Percentiles rank a stretch among this genome's conserved stretches.
Evolutionary conservation across 2,113 vertebrate species (phyloP).

Genomic region (Pedionomus torquatus): DNA sequence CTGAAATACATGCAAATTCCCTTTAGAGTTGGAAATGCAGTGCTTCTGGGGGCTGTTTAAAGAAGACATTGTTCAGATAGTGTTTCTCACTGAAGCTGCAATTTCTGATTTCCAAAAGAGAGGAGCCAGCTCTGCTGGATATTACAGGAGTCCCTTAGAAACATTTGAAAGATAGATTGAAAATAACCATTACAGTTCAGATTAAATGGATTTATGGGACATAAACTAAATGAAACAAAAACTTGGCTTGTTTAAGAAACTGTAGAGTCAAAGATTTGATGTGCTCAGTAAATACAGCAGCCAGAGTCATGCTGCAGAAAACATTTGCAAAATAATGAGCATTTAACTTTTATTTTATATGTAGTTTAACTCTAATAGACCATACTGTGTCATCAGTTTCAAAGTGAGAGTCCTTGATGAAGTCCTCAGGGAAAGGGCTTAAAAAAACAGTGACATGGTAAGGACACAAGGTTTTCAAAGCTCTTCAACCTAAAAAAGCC

Average conservation of each 20-base stretch:
- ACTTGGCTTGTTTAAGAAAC: conserved; percentile 3
- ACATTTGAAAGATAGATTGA: conserved; percentile 10
- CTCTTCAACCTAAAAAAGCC: neutral
- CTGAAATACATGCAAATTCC: conserved; percentile 57
- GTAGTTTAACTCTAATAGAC: neutral
- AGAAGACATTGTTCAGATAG: conserved; percentile 33
- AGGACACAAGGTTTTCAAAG: neutral
- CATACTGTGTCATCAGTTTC: neutral
- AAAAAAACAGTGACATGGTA: neutral
- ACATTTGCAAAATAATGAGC: neutral
- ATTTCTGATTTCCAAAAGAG: conserved; percentile 32
- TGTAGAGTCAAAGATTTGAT: neutral
- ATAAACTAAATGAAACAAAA: neutral
- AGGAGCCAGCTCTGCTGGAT: conserved; percentile 10
- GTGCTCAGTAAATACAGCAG: neutral
- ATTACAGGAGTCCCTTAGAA: conserved; percentile 23
- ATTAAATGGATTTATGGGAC: conserved; percentile 23
- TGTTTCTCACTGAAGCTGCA: neutral
- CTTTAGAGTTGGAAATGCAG: conserved; percentile 38
- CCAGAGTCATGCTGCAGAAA: neutral
- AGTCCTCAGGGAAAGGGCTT: neutral
- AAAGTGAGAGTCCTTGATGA: neutral
- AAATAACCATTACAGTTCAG: conserved; percentile 5
- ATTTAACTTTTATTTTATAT: neutral
- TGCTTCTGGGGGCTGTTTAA: conserved; percentile 26